Conservation (phyloP, 2,888 invertebrate species). For the Conus canariensis region DNA sequence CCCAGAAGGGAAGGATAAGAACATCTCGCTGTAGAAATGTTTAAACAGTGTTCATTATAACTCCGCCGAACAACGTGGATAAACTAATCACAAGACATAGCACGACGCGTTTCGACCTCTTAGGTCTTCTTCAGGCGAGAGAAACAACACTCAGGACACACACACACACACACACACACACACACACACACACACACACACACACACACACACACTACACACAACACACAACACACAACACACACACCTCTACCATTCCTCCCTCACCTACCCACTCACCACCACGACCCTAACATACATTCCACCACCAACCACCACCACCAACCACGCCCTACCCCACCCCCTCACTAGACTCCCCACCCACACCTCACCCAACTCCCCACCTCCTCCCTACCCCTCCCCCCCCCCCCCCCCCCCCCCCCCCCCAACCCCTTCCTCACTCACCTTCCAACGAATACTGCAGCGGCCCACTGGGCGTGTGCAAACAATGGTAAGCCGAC, state of each 20-base stretch:
- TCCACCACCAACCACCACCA: no score
- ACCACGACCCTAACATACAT: no score
- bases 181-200: background rate
- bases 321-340: background rate
- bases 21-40: background rate
- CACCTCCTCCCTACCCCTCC: background rate
- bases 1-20: background rate
- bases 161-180: background rate
- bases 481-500: conserved; percentile 96
- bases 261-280: no score
- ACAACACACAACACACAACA: background rate
- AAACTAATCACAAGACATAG: no score
- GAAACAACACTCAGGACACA: background rate
- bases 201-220: conserved; percentile 9
- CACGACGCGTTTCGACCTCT: no score
- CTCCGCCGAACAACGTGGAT: no score
- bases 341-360: background rate
- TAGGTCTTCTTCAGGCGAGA: no score
- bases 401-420: background rate
- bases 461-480: conserved; percentile 98
- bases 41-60: no score
- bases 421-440: background rate
- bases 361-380: background rate
- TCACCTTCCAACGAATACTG: conserved; percentile 97
- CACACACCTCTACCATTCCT: background rate